These are phyloP conservation scores for Reticulitermes speratus DNA, from an alignment of 1,140 invertebrate genomes.

Conservation along the genomic window DNA sequence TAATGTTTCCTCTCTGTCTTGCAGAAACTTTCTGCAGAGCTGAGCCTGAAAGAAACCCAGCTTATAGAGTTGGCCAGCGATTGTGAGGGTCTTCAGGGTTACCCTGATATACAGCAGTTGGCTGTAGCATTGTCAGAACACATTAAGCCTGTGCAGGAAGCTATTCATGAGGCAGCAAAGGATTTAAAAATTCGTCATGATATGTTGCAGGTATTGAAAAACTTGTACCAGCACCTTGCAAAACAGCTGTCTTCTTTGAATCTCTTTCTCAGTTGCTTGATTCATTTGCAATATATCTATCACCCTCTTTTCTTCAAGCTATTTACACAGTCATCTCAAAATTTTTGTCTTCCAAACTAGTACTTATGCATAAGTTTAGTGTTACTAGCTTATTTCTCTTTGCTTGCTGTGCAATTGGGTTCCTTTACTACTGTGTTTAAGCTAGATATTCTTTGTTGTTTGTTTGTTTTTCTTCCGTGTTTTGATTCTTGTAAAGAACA, in stretches of 20 bases:
- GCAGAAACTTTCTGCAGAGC: slow-evolving; percentile 52
- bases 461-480: slow-evolving; percentile 15
- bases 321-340: neutral
- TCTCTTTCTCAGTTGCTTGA: neutral
- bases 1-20: neutral
- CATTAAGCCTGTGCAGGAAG: slow-evolving; percentile 53
- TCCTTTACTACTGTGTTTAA: neutral
- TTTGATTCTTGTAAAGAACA: neutral
- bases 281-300: neutral
- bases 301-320: neutral
- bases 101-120: slow-evolving; percentile 49
- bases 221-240: neutral
- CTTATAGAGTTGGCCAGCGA: slow-evolving; percentile 57
- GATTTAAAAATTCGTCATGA: slow-evolving; percentile 57
- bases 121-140: slow-evolving; percentile 57
- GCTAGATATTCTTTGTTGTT: neutral
- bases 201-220: slow-evolving; percentile 48
- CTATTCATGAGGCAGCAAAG: slow-evolving; percentile 56
- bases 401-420: slow-evolving; percentile 8
- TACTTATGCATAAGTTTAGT: neutral
- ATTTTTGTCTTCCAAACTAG: slow-evolving; percentile 7
- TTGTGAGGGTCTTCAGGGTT: slow-evolving; percentile 53
- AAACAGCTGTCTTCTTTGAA: neutral
- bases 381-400: slow-evolving; percentile 16
- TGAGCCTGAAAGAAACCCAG: slow-evolving; percentile 56